Evolutionary conservation across 1,140 invertebrate genomes (phyloP).

Genomic region (Aradophagus sp.): DNA sequence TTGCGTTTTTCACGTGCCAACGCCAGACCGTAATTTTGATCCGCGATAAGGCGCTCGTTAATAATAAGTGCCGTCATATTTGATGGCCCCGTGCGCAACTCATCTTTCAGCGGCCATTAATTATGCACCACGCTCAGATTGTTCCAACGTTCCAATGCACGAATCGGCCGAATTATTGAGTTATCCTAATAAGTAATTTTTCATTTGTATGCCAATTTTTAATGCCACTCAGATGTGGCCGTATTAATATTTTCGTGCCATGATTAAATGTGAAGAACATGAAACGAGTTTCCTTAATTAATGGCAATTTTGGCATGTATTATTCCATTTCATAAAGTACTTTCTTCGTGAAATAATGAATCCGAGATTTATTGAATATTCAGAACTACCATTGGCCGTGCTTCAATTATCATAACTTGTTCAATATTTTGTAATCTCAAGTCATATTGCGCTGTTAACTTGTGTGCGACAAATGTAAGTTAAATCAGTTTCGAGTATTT

Average conservation of each 20-base stretch:
- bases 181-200: constrained; percentile 2
- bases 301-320: constrained; percentile 42
- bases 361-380: too few relatives aligned
- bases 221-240: constrained; percentile 27
- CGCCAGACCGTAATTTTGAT: background rate
- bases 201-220: constrained; percentile 13
- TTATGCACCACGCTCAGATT: constrained; percentile 13
- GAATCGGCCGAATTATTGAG: constrained; percentile 1
- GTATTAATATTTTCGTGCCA: constrained; percentile 5
- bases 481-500: too few relatives aligned
- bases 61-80: constrained; percentile 5
- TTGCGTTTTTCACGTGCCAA: too few relatives aligned
- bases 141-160: constrained; percentile 3
- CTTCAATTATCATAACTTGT: constrained; percentile 21
- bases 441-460: too few relatives aligned
- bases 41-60: background rate
- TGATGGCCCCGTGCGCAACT: background rate
- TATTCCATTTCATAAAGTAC: constrained; percentile 21
- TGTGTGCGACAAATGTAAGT: too few relatives aligned
- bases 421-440: too few relatives aligned
- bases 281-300: constrained; percentile 28
- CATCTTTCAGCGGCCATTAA: constrained; percentile 16
- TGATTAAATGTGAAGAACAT: constrained; percentile 2
- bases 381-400: background rate
- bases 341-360: constrained; percentile 3